phyloP scores from a whole-genome alignment of 2,888 invertebrate genomes.

The Clanis bilineata region DNA sequence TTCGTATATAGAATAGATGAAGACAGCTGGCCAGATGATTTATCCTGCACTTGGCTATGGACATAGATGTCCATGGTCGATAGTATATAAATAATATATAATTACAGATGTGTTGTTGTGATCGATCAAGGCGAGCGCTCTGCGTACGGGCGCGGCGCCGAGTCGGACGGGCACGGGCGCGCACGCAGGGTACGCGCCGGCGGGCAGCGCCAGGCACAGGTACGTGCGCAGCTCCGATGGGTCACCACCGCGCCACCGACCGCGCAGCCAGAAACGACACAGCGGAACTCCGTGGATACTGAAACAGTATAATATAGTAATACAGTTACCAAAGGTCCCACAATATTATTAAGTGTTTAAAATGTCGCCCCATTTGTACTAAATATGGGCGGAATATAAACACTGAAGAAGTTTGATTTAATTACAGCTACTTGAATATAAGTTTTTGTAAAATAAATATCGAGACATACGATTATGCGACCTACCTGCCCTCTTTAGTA shows the following conservation, averaged over 20 bases:
- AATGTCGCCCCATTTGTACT: too few species aligned
- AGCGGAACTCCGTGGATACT: slow-evolving; percentile 50
- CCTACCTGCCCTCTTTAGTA: slow-evolving; percentile 41
- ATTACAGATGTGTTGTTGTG: slow-evolving; percentile 41
- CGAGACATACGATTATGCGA: neutral
- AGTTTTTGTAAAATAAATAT: neutral
- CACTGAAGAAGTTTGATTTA: too few species aligned
- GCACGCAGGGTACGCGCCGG: slow-evolving; percentile 15
- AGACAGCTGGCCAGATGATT: too few species aligned
- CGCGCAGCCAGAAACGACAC: slow-evolving; percentile 52
- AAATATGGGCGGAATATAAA: too few species aligned
- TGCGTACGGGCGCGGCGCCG: slow-evolving; percentile 40
- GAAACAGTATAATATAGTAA: too few species aligned
- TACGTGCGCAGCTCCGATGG: slow-evolving; percentile 45
- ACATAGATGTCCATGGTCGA: too few species aligned
- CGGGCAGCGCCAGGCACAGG: slow-evolving; percentile 48
- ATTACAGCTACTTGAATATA: neutral
- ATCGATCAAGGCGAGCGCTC: slow-evolving; percentile 46
- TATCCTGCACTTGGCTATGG: too few species aligned
- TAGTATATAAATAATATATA: slow-evolving; percentile 24
- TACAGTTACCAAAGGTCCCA: too few species aligned
- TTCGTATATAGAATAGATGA: too few species aligned
- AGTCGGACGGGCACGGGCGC: slow-evolving; percentile 45
- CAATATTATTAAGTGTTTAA: too few species aligned
- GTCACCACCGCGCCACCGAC: slow-evolving; percentile 58